These are phyloP conservation scores for Syngnathus rostellatus DNA, from an alignment of 2,797 vertebrate species.

Conservation along the genomic window DNA sequence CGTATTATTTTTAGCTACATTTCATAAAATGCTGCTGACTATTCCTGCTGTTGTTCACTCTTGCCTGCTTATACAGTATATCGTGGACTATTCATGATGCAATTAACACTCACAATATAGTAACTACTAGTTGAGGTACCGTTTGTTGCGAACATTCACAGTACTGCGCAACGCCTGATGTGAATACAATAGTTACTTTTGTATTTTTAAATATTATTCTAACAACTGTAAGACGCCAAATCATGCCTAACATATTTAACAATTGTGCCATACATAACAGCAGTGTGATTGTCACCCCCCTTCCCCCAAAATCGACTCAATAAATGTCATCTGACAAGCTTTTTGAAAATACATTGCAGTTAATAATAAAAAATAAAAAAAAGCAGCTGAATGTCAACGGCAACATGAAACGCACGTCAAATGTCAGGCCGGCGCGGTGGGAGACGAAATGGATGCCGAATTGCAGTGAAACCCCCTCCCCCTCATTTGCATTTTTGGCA, in stretches of 20 bases:
- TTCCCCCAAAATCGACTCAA: neutral
- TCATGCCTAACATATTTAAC: neutral
- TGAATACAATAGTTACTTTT: neutral
- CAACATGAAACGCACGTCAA: slow-evolving; percentile 48
- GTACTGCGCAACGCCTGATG: neutral
- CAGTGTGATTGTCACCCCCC: neutral
- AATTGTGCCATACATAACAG: neutral
- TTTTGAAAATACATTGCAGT: slow-evolving; percentile 26
- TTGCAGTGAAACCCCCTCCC: neutral
- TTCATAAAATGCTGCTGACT: too few relatives aligned
- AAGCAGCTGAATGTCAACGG: slow-evolving; percentile 49
- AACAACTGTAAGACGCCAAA: neutral
- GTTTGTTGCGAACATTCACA: too few relatives aligned
- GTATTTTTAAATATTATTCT: neutral
- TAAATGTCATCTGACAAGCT: slow-evolving; percentile 47
- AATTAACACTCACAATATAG: neutral
- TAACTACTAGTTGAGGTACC: too few relatives aligned
- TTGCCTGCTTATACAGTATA: too few relatives aligned
- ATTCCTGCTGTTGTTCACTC: too few relatives aligned
- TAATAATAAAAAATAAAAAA: slow-evolving; percentile 24
- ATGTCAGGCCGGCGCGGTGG: slow-evolving; percentile 32
- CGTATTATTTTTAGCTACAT: too few relatives aligned
- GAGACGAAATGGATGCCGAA: slow-evolving; percentile 14
- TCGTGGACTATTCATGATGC: neutral
- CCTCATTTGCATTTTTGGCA: slow-evolving; percentile 10